Evolutionary conservation across 2,888 invertebrate species (phyloP), one percentile per base, ranked within the genome.

Genomic region (Melinaea menophilus): DNA sequence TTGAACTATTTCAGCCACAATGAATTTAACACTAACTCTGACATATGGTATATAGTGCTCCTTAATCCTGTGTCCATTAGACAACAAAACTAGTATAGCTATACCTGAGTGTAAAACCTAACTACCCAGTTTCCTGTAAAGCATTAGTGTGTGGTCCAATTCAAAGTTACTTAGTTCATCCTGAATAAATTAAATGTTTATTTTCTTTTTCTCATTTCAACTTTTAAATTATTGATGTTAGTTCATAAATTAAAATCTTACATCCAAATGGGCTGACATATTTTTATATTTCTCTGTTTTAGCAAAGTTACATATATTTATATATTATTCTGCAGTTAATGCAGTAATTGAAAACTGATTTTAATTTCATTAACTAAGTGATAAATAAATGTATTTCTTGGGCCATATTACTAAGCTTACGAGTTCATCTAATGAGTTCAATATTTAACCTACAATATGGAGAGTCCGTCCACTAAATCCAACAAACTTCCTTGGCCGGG

Each of bases 31-130:
- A 63, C 61, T 59, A 47, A 57, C 57, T 55, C 58, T 62, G 65
- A 76, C 79, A 76, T 78, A 76, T 79, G 74, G 77, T 75, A 77
- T 75, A 74, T 74, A 77, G 77, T 84, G 82, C 82, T 81, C 82
- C 78, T 79, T 87, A 86, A 86, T 86, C 84, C 83, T 75, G 77
- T 75, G 79, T 82, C 80, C 80, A 82, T 80, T 84, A 76, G 83
- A 86, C 86, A 88, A 88, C 88, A 87, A 89, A 90, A 88, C 89
- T 88, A 87, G 87, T 85, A 81, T 75, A 77, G 70, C 75, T 80
- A 80, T 80, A 81, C 85, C 84, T 81, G 84, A 82, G 80, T 81
- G 78, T 74, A 77, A 73, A 79, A 80, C 84, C 85, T 82, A 84
- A 51, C 51, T 51, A 51, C 51, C 78, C 80, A 82, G 83, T 83